These are phyloP conservation scores for Calidris pugnax DNA, from an alignment of 2,113 vertebrate species.

Conservation along the genomic window DNA sequence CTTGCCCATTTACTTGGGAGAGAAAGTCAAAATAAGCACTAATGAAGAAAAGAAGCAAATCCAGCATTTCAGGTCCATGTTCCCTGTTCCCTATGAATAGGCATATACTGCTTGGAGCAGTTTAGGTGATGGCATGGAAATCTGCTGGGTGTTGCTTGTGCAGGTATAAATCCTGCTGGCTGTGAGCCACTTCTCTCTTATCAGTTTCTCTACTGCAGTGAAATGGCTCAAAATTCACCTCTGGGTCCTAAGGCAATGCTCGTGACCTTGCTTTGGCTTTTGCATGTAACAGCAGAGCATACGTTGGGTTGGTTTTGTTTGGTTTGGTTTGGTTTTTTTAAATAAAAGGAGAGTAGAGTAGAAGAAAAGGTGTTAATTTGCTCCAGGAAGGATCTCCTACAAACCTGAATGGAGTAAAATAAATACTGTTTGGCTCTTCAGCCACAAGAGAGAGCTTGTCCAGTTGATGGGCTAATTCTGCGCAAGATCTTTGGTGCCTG, in stretches of 20 bases:
- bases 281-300: neutral
- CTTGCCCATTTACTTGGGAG: constrained; percentile 10
- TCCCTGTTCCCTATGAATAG: neutral
- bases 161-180: neutral
- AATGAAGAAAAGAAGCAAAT: constrained; percentile 27
- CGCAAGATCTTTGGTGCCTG: rapidly evolving
- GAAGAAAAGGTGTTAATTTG: neutral
- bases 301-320: neutral
- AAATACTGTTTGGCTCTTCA: neutral
- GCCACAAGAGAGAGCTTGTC: neutral
- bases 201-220: neutral
- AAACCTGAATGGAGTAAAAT: neutral
- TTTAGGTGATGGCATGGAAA: neutral
- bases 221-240: neutral
- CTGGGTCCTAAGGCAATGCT: neutral
- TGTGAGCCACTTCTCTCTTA: neutral
- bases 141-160: neutral
- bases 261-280: neutral
- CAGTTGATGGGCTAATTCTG: neutral
- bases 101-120: neutral
- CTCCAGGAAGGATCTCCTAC: neutral
- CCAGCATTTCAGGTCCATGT: constrained; percentile 14
- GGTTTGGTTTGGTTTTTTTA: neutral
- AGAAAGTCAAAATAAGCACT: constrained; percentile 39
- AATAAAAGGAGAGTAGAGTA: no score